phyloP scores from a whole-genome alignment of 2,888 invertebrate species.

The Panzeria rudis region DNA sequence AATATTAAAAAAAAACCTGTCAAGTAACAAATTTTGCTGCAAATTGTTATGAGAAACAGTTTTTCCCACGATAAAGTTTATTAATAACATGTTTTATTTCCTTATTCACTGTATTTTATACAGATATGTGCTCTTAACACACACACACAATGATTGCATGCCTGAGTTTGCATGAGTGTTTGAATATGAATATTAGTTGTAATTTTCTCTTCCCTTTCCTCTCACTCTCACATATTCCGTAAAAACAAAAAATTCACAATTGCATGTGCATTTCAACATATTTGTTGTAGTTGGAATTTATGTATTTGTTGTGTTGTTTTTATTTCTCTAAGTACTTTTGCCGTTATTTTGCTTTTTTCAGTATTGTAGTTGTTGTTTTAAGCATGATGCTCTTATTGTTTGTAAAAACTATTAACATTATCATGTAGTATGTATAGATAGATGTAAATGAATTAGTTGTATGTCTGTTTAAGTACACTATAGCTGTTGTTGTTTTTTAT shows the following conservation, averaged over 20 bases:
- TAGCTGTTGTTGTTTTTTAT: conserved; percentile 62
- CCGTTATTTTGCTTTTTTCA: conserved; percentile 42
- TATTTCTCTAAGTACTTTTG: conserved; percentile 40
- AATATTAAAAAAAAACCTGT: not conserved
- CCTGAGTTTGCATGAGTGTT: conserved; percentile 35
- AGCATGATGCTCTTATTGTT: conserved; percentile 70
- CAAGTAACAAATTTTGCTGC: not conserved
- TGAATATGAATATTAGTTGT: conserved; percentile 27
- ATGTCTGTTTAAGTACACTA: conserved; percentile 46
- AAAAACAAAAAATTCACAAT: not conserved
- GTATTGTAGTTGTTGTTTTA: conserved; percentile 55
- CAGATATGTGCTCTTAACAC: not conserved
- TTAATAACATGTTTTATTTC: not conserved
- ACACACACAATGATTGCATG: conserved; percentile 10
- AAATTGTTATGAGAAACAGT: not conserved
- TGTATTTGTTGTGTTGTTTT: conserved; percentile 52
- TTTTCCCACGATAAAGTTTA: not conserved
- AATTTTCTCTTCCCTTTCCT: not conserved
- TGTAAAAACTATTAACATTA: conserved; percentile 71
- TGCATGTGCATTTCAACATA: conserved; percentile 67
- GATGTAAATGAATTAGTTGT: conserved; percentile 14
- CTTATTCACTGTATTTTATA: not conserved
- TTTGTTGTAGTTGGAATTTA: conserved; percentile 49
- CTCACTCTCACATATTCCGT: not conserved
- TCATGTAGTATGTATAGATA: conserved; percentile 50